A percentile compares a stretch with the other conserved stretches of the same genome.
Evolutionary conservation across 2,888 invertebrate species (phyloP).

Genomic region (Caenorhabditis angaria): DNA sequence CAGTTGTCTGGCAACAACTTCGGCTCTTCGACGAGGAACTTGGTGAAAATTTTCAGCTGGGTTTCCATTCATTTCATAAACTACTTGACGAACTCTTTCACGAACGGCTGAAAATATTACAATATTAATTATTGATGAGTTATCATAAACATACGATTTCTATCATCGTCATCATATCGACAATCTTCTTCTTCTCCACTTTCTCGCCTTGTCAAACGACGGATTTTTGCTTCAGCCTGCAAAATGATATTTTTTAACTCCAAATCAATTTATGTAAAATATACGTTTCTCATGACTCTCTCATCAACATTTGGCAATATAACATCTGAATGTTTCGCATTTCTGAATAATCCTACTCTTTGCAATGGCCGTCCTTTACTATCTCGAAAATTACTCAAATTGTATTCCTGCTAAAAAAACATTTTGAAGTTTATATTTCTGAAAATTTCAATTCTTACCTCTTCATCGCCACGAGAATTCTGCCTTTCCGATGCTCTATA

Average conservation of each 20-base stretch:
- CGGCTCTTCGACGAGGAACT: neutral
- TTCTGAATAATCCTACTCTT: slow-evolving; percentile 25
- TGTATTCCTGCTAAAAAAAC: slow-evolving; percentile 3
- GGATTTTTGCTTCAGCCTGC: slow-evolving; percentile 19
- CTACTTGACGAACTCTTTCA: slow-evolving; percentile 18
- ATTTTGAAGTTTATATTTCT: neutral
- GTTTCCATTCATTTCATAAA: slow-evolving; percentile 18
- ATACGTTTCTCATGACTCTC: slow-evolving; percentile 9
- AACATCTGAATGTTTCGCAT: slow-evolving; percentile 29
- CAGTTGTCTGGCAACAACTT: neutral
- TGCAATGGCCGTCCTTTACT: slow-evolving; percentile 19
- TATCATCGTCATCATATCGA: neutral
- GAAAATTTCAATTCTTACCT: neutral
- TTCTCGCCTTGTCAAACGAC: slow-evolving; percentile 11
- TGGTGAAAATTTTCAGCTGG: slow-evolving; percentile 11
- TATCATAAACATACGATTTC: neutral
- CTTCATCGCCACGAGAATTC: neutral
- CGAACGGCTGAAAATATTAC: slow-evolving; percentile 8
- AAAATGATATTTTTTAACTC: neutral
- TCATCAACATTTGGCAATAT: slow-evolving; percentile 16
- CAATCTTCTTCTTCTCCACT: neutral
- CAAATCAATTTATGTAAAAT: neutral
- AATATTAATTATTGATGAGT: neutral
- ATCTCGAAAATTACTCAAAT: slow-evolving; percentile 15
- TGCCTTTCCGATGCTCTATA: neutral